These are phyloP conservation scores for Novumbra hubbsi DNA, from an alignment of 2,797 vertebrate genomes.

Conservation along the genomic window DNA sequence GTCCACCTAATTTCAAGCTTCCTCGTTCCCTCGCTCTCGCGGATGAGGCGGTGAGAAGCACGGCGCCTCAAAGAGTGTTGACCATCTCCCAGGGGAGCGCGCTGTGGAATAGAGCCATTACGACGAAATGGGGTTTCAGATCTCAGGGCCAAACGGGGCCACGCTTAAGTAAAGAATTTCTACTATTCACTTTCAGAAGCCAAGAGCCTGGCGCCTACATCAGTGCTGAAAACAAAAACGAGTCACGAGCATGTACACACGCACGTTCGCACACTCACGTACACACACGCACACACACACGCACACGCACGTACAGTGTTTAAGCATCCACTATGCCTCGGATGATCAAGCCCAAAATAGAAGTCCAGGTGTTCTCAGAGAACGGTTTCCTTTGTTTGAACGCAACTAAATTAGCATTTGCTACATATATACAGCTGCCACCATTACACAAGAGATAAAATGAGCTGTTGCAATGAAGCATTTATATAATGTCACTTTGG, in stretches of 20 bases:
- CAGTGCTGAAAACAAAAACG: conserved; percentile 32
- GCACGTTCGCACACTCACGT: background rate
- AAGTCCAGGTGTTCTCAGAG: conserved; percentile 33
- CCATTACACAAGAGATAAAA: conserved; percentile 40
- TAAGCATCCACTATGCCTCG: conserved; percentile 14
- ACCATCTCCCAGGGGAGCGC: conserved; percentile 55
- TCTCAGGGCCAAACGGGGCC: conserved; percentile 70
- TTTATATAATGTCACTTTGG: conserved; percentile 57
- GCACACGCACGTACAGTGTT: conserved; percentile 6
- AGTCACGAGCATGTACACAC: background rate
- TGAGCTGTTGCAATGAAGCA: conserved; percentile 51
- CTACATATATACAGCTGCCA: conserved; percentile 34
- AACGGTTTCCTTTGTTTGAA: conserved; percentile 37
- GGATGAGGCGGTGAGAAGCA: background rate
- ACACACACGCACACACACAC: background rate
- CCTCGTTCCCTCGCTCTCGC: background rate
- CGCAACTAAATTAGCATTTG: conserved; percentile 41
- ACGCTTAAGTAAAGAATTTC: conserved; percentile 68
- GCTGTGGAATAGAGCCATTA: conserved; percentile 66
- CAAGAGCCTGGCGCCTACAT: conserved; percentile 5
- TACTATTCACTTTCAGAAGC: conserved; percentile 59
- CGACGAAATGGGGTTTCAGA: conserved; percentile 58
- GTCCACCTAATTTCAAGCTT: conserved; percentile 15
- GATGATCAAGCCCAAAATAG: conserved; percentile 16
- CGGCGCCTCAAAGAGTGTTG: conserved; percentile 36